Evolutionary conservation across 2,888 invertebrate species (phyloP).

Genomic region (Diabrotica balteata): DNA sequence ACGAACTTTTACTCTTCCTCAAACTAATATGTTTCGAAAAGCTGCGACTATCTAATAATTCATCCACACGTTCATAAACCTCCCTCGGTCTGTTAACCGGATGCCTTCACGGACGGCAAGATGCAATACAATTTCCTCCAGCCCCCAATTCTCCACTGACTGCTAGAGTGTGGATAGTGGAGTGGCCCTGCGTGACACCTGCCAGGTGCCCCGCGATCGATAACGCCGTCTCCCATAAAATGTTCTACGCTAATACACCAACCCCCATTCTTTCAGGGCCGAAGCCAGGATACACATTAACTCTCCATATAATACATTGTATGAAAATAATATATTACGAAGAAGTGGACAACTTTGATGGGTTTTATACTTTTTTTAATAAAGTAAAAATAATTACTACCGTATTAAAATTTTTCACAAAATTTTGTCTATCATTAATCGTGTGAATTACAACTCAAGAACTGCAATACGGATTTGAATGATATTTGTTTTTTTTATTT

Average conservation of each 20-base stretch:
- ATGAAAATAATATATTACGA: no score
- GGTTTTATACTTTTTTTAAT: no score
- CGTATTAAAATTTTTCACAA: no score
- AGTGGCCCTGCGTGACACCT: constrained; percentile 40
- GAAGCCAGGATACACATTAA: not conserved
- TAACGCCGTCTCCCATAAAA: constrained; percentile 42
- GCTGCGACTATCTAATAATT: not conserved
- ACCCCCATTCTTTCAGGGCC: not conserved
- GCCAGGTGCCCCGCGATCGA: constrained; percentile 45
- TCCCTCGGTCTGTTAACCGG: not conserved
- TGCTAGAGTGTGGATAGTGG: constrained; percentile 17
- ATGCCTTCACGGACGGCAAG: constrained; percentile 8
- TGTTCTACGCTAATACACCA: constrained; percentile 31
- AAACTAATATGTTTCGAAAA: constrained; percentile 1
- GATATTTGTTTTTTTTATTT: no score
- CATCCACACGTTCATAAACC: not conserved
- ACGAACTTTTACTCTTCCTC: not conserved
- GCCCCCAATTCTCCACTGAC: constrained; percentile 19
- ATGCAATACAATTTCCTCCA: constrained; percentile 24
- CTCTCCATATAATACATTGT: no score
- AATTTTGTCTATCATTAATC: no score
- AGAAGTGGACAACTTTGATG: no score
- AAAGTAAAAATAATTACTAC: no score
- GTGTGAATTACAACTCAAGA: no score
- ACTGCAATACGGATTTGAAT: no score